Percentiles rank a stretch among this genome's conserved stretches.
Conservation (phyloP, 2,113 vertebrate species). For the Rhadina sibilatrix region DNA sequence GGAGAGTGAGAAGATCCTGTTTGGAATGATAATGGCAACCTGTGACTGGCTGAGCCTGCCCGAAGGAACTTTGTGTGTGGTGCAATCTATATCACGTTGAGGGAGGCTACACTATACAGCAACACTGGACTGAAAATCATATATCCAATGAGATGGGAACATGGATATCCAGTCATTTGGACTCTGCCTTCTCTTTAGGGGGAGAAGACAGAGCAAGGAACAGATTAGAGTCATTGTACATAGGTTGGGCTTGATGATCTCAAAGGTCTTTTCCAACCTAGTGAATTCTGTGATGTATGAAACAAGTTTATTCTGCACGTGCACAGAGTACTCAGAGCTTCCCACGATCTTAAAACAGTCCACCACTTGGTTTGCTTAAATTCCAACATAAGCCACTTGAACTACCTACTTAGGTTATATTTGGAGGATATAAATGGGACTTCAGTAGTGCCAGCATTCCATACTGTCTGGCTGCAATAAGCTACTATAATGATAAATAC, state of each 20-base stretch:
- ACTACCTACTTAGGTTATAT: background rate
- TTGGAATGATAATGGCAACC: background rate
- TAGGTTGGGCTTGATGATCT: background rate
- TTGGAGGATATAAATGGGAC: background rate
- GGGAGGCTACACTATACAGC: background rate
- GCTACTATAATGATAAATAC: background rate
- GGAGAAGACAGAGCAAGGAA: background rate
- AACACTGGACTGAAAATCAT: background rate
- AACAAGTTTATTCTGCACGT: background rate
- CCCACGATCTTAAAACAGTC: background rate
- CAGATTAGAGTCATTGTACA: background rate
- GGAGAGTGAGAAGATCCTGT: background rate
- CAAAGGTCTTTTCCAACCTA: background rate
- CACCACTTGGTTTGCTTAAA: background rate
- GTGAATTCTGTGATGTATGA: background rate
- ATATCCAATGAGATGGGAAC: background rate
- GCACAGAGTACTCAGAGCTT: background rate
- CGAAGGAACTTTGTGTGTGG: background rate
- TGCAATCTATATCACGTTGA: background rate
- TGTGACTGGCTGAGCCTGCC: background rate
- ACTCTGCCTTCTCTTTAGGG: background rate
- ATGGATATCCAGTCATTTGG: background rate
- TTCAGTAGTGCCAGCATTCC: background rate
- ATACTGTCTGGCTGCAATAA: background rate
- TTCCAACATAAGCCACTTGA: background rate